Evolutionary conservation across 1,140 invertebrate genomes (phyloP).

Genomic region (Lethocerus indicus): DNA sequence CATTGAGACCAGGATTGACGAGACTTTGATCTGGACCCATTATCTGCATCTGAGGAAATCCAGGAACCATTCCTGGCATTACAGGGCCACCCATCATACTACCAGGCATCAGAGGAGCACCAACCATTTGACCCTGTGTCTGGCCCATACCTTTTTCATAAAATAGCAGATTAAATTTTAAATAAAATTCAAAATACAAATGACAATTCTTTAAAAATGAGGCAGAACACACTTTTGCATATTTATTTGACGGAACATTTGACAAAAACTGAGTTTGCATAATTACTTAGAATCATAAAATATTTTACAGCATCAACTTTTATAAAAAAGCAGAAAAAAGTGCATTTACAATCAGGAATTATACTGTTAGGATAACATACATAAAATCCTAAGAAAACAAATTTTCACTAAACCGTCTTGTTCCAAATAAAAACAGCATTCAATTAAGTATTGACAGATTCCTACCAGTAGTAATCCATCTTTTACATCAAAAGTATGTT

Average conservation of each 20-base stretch:
- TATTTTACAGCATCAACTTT: no score
- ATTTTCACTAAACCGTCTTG: no score
- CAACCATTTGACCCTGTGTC: constrained; percentile 29
- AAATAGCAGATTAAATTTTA: not conserved
- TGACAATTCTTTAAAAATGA: not conserved
- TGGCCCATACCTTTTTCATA: constrained; percentile 4
- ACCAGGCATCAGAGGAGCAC: constrained; percentile 26
- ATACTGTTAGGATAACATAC: no score
- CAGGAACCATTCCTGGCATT: constrained; percentile 20
- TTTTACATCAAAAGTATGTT: no score
- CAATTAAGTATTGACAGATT: no score
- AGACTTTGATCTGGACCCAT: constrained; percentile 7
- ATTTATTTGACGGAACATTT: not conserved
- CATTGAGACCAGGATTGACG: constrained; percentile 38
- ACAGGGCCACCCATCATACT: constrained; percentile 29
- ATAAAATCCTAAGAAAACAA: no score
- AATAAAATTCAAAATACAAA: not conserved
- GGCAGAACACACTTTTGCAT: not conserved
- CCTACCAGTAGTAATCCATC: no score
- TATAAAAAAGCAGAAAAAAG: no score
- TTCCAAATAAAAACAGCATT: no score
- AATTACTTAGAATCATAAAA: no score
- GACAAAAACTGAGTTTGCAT: no score
- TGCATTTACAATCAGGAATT: no score
- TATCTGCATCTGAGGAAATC: constrained; percentile 25